Percentiles rank a stretch among this genome's conserved stretches.
Evolutionary conservation across 2,113 vertebrate species (phyloP).

Genomic region (Prietella phreatophila): DNA sequence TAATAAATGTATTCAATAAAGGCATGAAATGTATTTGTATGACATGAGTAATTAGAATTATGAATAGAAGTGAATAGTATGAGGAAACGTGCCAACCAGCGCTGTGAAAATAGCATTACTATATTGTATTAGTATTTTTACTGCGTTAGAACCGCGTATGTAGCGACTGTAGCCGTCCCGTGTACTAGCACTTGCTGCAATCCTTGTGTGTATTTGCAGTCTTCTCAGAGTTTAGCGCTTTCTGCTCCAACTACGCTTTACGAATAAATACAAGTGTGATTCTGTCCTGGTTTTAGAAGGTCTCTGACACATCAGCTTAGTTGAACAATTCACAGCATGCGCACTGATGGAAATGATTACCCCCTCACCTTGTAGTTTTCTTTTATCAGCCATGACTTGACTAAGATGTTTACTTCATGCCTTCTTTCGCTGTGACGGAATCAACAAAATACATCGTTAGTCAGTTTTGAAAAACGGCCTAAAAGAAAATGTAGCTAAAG

Average conservation of each 20-base stretch:
- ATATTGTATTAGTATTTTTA: background rate
- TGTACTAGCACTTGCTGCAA: background rate
- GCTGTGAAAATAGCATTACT: background rate
- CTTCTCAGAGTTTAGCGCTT: too few relatives aligned
- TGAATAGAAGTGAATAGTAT: too few relatives aligned
- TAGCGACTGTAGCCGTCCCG: background rate
- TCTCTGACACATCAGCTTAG: background rate
- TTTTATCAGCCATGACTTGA: conserved; percentile 92
- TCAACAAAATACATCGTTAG: background rate
- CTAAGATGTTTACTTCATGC: conserved; percentile 88
- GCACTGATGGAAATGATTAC: background rate
- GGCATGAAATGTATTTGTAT: background rate
- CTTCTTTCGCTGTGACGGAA: conserved; percentile 71
- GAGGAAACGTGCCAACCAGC: background rate
- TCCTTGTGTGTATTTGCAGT: too few relatives aligned
- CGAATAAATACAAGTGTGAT: background rate
- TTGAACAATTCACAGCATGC: background rate
- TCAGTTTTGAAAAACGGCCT: background rate
- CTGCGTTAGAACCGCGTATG: background rate
- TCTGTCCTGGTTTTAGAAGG: background rate
- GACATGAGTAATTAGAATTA: background rate
- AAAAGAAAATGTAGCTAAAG: background rate
- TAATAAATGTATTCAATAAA: background rate
- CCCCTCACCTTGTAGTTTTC: conserved; percentile 86
- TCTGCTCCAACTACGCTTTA: too few relatives aligned